phyloP scores from a whole-genome alignment of 2,888 invertebrate species.

The Trachelus iudaicus region DNA sequence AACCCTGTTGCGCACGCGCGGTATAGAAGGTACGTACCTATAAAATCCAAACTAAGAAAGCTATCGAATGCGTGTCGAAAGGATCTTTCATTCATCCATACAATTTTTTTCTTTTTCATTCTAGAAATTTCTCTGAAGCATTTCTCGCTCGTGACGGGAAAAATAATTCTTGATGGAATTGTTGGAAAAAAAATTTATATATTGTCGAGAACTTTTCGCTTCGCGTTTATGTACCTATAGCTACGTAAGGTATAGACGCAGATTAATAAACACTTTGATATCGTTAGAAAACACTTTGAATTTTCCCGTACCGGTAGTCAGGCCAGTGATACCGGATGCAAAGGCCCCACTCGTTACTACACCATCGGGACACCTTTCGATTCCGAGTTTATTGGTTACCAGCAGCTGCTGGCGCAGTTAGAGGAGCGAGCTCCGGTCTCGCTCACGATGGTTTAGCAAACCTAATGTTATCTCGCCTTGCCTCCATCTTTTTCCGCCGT shows the following conservation, averaged over 20 bases:
- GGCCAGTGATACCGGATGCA: constrained; percentile 1
- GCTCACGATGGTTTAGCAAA: constrained; percentile 6
- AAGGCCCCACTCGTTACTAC: constrained; percentile 1
- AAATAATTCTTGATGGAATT: neutral
- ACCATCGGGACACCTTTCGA: constrained; percentile 14
- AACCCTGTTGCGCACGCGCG: neutral
- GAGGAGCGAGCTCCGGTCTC: neutral
- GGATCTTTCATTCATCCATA: neutral
- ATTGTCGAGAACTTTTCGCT: neutral
- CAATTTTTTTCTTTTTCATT: neutral
- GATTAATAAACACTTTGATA: neutral
- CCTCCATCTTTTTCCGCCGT: neutral
- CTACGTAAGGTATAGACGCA: neutral
- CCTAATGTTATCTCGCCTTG: constrained; percentile 5
- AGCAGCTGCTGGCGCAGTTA: constrained; percentile 2
- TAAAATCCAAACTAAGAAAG: neutral
- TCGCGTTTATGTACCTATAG: constrained; percentile 1
- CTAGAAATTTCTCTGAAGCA: neutral
- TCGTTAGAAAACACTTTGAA: neutral
- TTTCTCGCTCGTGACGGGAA: neutral
- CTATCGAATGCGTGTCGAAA: neutral
- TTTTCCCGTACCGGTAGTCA: neutral
- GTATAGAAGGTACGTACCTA: neutral
- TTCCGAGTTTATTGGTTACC: constrained; percentile 21
- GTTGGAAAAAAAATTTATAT: neutral